Conservation (phyloP, 2,113 vertebrate species). For the Melanerpes aurifrons region DNA sequence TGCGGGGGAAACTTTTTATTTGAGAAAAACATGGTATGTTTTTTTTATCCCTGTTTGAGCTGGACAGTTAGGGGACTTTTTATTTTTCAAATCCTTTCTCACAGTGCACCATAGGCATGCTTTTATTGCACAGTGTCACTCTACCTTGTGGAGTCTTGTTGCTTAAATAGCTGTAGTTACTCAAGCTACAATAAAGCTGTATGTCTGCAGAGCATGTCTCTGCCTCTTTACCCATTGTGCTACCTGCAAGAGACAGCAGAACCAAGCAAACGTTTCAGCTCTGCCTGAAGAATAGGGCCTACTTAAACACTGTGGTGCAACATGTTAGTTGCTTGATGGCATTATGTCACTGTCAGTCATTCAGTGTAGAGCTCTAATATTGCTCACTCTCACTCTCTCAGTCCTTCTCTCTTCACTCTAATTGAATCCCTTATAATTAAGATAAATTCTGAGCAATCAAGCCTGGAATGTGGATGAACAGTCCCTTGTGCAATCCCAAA, state of each 20-base stretch:
- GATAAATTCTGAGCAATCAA: slow-evolving; percentile 67
- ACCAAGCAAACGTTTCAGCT: slow-evolving; percentile 17
- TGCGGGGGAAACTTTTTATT: background rate
- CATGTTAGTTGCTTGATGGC: background rate
- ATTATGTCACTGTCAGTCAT: slow-evolving; percentile 57
- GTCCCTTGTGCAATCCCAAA: slow-evolving; percentile 67
- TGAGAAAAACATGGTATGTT: background rate
- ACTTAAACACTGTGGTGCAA: background rate
- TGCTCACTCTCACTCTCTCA: slow-evolving; percentile 11
- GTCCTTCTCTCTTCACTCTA: slow-evolving; percentile 39
- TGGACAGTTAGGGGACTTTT: slow-evolving; percentile 3
- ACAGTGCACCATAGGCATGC: background rate
- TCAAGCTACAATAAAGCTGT: slow-evolving; percentile 5
- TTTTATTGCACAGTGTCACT: background rate
- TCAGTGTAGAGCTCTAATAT: background rate
- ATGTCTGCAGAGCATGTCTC: background rate
- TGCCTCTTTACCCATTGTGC: slow-evolving; percentile 13
- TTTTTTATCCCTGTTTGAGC: background rate
- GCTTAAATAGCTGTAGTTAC: slow-evolving; percentile 31
- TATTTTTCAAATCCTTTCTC: slow-evolving; percentile 29
- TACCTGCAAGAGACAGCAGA: slow-evolving; percentile 33
- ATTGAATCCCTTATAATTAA: slow-evolving; percentile 56
- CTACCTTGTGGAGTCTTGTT: slow-evolving; percentile 15
- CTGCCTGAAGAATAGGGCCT: slow-evolving; percentile 17
- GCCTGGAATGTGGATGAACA: slow-evolving; percentile 66